These are phyloP conservation scores for Petrolisthes manimaculis DNA, from an alignment of 2,888 invertebrate genomes.

Conservation along the genomic window DNA sequence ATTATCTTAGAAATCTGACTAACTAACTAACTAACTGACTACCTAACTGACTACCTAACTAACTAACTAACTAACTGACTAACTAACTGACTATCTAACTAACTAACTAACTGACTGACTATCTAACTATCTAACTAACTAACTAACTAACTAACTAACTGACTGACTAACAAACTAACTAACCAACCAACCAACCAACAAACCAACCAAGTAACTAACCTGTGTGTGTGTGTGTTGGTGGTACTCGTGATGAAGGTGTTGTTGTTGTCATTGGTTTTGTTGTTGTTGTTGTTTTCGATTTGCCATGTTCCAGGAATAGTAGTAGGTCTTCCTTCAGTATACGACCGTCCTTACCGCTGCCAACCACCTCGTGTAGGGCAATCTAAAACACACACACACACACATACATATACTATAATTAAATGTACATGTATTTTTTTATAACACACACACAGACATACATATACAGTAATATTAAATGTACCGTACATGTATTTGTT, in stretches of 20 bases:
- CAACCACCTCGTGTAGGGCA: constrained; percentile 78
- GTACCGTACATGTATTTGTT: neutral
- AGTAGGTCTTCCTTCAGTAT: constrained; percentile 96
- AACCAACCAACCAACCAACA: no score
- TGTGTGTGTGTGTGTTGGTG: neutral
- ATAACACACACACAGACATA: neutral
- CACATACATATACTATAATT: neutral
- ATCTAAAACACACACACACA: constrained; percentile 71
- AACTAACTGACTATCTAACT: neutral
- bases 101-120: no score
- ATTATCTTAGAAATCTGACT: no score
- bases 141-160: no score
- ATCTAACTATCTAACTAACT: no score
- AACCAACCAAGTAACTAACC: neutral
- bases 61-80: no score
- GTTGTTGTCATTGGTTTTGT: constrained; percentile 15
- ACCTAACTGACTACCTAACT: no score
- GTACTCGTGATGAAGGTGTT: constrained; percentile 26
- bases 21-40: no score
- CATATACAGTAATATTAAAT: neutral
- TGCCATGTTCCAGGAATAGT: constrained; percentile 73
- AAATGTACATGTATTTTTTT: neutral
- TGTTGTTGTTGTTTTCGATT: constrained; percentile 30
- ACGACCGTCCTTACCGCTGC: constrained; percentile 89
- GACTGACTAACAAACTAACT: no score